Conservation (phyloP, 2,113 vertebrate species). For the Acanthisitta chloris region DNA sequence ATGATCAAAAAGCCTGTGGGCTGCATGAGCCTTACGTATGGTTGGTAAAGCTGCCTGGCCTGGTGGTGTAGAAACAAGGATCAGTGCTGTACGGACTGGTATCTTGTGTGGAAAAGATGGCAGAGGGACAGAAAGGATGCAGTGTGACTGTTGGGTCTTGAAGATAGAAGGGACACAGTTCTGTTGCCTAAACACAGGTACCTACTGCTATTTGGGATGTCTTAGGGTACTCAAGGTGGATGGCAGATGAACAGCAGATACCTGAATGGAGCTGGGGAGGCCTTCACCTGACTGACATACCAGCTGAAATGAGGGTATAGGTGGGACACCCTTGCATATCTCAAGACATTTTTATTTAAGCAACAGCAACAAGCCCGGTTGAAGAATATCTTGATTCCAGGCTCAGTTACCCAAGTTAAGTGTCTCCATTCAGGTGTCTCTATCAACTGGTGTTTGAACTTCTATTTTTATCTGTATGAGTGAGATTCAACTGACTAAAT, state of each 20-base stretch:
- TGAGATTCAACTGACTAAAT: not conserved
- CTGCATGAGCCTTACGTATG: not conserved
- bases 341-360: not conserved
- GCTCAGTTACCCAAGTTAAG: not conserved
- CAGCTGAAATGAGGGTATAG: too few relatives aligned
- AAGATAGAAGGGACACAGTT: not conserved
- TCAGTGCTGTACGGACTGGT: fast-evolving
- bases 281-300: not conserved
- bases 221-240: not conserved
- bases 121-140: not conserved
- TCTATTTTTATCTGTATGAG: fast-evolving
- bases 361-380: not conserved
- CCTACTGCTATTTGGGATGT: not conserved
- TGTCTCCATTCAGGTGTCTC: not conserved
- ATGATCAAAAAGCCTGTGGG: not conserved
- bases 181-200: not conserved
- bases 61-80: not conserved
- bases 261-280: not conserved
- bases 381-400: not conserved
- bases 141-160: not conserved
- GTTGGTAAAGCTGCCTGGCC: not conserved
- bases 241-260: not conserved
- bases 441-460: not conserved
- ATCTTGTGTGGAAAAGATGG: not conserved
- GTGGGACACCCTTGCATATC: not conserved